Evolutionary conservation across 2,113 vertebrate genomes (phyloP), one percentile per base, ranked within the genome.

Genomic region (Otus sunia): DNA sequence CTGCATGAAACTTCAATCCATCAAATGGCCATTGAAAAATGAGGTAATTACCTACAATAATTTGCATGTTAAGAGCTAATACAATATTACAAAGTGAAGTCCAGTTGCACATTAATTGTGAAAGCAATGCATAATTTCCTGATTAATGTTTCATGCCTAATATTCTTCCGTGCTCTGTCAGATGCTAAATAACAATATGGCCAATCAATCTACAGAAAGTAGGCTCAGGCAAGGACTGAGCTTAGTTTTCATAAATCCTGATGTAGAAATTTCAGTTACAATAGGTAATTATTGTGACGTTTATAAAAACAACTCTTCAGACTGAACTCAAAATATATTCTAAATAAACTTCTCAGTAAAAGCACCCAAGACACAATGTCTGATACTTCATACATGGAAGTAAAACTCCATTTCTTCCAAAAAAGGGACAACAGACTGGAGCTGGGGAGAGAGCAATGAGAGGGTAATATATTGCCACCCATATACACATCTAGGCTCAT

Each of bases 41-140:
- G 99, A 99, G 99, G 98, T 98, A 99, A 99, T 99, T 99, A 98
- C 98, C 98, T 98, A 98, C 98, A 99, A 99, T 99, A 99, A 99
- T 99, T 99, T 99, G 99, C 98, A 99, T 99, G 99, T 99, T 99
- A 99, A 98, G 79, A 97, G 91, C 98, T 99, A 99, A 99, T 99
- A 98, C 98, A 99, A 98, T 99, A 99, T 99, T 99, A 98, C 98
- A 98, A 98, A 98, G 98, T 98, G 98, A 99, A 99, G 99, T 99
- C 99, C 99, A 98, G 98, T 99, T 98, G 98, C 99, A 99, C 98
- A 98, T 99, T 99, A 99, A 99, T 99, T 99, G 99, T 98, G 98
- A 99, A 99, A 98, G 99, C 98, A 98, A 99, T 99, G 99, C 99
- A 98, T 99, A 99, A 99, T 99, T 99, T 99, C 98, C 99, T 99